A percentile compares a stretch with the other conserved stretches of the same genome.
Evolutionary conservation across 2,113 vertebrate genomes (phyloP).

Genomic region (Anoplopoma fimbria): DNA sequence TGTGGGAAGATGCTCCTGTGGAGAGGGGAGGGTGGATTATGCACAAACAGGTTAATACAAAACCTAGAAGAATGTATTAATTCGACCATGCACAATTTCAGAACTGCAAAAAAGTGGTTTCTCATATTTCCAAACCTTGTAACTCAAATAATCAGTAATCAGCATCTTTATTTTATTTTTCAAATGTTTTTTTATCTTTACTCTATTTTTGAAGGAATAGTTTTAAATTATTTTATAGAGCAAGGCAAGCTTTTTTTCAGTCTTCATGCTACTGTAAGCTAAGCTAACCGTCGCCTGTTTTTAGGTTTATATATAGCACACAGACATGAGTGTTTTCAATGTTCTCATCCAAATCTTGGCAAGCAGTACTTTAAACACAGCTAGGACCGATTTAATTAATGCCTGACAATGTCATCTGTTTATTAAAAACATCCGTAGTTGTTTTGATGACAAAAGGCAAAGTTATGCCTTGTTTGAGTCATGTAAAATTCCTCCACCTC

Average conservation of each 20-base stretch:
- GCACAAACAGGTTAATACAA: constrained; percentile 1
- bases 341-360: neutral
- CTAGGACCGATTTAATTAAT: neutral
- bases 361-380: too few relatives aligned
- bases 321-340: neutral
- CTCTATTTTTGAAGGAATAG: neutral
- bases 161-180: neutral
- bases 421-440: too few relatives aligned
- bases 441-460: too few relatives aligned
- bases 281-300: neutral
- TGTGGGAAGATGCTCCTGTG: constrained; percentile 95
- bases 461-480: too few relatives aligned
- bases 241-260: neutral
- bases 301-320: neutral
- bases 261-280: neutral
- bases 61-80: neutral
- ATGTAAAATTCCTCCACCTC: too few relatives aligned
- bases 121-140: neutral
- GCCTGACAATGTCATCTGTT: neutral
- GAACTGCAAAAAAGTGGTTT: neutral
- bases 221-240: neutral
- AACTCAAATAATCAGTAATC: neutral
- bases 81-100: neutral
- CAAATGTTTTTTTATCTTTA: neutral
- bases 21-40: neutral